These are phyloP conservation scores for Oxyscelio sp. DNA, from an alignment of 2,888 invertebrate genomes.

Conservation along the genomic window DNA sequence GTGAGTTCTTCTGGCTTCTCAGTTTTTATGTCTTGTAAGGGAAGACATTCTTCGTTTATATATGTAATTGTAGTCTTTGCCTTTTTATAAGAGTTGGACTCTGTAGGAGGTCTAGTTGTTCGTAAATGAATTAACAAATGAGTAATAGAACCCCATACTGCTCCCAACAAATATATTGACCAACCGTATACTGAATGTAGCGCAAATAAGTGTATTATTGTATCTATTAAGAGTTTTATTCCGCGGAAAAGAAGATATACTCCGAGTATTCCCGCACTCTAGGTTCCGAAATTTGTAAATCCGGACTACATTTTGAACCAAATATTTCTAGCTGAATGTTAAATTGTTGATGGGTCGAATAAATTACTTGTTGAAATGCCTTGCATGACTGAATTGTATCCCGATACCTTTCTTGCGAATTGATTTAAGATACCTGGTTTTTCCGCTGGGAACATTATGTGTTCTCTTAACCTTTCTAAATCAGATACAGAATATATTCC, in stretches of 20 bases:
- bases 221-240: slow-evolving; percentile 2
- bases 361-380: too few species aligned
- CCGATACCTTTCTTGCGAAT: background rate
- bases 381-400: too few species aligned
- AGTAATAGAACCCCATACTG: background rate
- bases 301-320: slow-evolving; percentile 21
- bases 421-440: background rate
- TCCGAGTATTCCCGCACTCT: slow-evolving; percentile 26
- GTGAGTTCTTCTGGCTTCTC: too few species aligned
- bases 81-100: too few species aligned
- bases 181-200: background rate
- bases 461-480: slow-evolving; percentile 16
- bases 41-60: too few species aligned
- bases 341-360: too few species aligned
- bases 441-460: slow-evolving; percentile 52
- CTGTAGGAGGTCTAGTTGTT: too few species aligned
- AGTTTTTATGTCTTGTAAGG: too few species aligned
- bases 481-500: slow-evolving; percentile 53
- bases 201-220: background rate
- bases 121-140: too few species aligned
- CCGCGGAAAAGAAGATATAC: background rate
- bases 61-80: too few species aligned
- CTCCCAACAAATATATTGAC: background rate
- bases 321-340: too few species aligned
- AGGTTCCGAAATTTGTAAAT: too few species aligned